Percentiles rank a stretch among this genome's conserved stretches.
Evolutionary conservation across 2,797 vertebrate species (phyloP).

Genomic region (Loriculus beryllinus): DNA sequence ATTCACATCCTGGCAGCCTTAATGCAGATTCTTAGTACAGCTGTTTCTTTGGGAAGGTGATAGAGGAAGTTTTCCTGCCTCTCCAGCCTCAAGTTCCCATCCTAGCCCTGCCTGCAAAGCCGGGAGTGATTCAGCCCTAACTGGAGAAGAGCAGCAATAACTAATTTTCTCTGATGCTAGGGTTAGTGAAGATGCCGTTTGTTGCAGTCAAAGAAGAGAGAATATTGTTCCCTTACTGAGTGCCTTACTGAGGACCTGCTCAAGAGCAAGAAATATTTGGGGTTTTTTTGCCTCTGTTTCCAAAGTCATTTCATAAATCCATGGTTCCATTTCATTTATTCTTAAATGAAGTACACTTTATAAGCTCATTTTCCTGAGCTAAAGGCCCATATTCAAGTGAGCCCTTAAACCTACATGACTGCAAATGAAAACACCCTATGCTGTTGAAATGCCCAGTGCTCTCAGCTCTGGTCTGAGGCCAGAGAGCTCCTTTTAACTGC

Average conservation of each 20-base stretch:
- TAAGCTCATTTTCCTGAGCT: neutral
- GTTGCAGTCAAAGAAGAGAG: neutral
- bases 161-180: neutral
- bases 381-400: neutral
- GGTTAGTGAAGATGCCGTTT: neutral
- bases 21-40: neutral
- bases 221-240: neutral
- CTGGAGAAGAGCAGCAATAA: neutral
- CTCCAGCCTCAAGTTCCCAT: neutral
- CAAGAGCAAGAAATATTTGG: neutral
- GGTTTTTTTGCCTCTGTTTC: rapidly evolving
- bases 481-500: neutral
- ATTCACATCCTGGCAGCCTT: neutral
- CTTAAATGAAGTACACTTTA: neutral
- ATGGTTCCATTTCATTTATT: neutral
- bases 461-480: neutral
- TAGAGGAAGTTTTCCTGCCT: neutral
- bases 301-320: neutral
- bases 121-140: neutral
- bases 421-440: neutral
- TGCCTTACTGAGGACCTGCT: neutral
- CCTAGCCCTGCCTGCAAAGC: neutral
- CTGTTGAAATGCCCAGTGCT: neutral
- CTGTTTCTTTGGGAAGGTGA: neutral
- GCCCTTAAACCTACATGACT: neutral